These are phyloP conservation scores for Wiebesia pumilae DNA, from an alignment of 1,140 invertebrate genomes.

Conservation along the genomic window DNA sequence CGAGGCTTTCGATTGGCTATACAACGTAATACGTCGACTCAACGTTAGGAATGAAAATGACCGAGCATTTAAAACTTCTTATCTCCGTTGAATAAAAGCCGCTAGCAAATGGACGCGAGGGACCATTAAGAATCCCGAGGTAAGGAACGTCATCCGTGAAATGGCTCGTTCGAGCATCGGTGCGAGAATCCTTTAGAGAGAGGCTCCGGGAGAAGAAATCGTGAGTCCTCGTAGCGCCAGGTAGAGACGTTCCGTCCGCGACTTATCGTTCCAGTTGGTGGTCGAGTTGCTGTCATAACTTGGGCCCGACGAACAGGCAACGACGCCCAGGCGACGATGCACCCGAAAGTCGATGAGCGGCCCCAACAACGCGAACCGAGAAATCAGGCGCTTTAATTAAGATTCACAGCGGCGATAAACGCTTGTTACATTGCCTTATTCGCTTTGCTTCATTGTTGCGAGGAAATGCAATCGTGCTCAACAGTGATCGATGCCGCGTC, in stretches of 20 bases:
- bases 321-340: not conserved
- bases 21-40: too few species aligned
- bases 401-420: not conserved
- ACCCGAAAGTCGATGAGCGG: not conserved
- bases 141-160: too few species aligned
- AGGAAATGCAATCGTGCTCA: not conserved
- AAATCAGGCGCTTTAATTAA: conserved; percentile 21
- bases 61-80: not conserved
- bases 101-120: not conserved
- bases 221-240: too few species aligned
- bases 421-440: not conserved
- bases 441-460: not conserved
- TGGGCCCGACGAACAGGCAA: not conserved
- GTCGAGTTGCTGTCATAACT: not conserved
- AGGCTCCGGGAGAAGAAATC: too few species aligned
- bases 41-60: not conserved
- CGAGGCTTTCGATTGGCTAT: not conserved
- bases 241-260: too few species aligned
- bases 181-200: too few species aligned
- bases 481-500: too few species aligned
- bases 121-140: too few species aligned
- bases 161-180: too few species aligned
- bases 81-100: not conserved
- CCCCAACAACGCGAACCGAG: not conserved
- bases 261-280: not conserved